These are phyloP conservation scores for Poecilus cupreus DNA, from an alignment of 2,888 invertebrate genomes.

Conservation along the genomic window DNA sequence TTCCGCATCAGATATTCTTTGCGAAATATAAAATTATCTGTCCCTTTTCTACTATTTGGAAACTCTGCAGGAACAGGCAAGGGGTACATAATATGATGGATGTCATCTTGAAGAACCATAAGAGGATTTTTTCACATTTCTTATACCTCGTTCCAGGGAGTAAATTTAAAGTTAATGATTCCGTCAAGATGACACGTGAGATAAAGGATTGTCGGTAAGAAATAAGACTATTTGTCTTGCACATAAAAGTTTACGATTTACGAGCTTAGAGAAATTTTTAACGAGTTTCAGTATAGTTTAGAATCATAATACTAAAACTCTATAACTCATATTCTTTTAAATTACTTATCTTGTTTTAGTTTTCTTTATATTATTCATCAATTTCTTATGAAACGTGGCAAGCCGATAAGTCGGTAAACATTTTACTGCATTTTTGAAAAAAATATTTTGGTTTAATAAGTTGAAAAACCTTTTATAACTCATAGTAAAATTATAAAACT, in stretches of 20 bases:
- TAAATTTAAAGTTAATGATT: conserved; percentile 30
- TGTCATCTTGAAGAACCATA: conserved; percentile 2
- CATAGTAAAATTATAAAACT: too few species aligned
- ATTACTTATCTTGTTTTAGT: not conserved
- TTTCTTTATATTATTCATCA: not conserved
- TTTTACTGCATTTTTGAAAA: too few species aligned
- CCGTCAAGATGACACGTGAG: not conserved
- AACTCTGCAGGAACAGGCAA: too few species aligned
- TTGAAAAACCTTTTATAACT: too few species aligned
- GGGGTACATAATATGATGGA: conserved; percentile 3
- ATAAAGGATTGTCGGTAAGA: not conserved
- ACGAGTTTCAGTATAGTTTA: conserved; percentile 1
- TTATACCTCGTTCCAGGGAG: not conserved
- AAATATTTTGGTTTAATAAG: too few species aligned
- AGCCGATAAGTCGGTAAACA: too few species aligned
- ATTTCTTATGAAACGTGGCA: not conserved
- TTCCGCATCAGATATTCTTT: conserved; percentile 6
- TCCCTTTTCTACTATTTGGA: not conserved
- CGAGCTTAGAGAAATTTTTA: not conserved
- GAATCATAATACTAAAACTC: not conserved
- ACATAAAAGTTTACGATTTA: conserved; percentile 19
- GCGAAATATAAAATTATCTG: conserved; percentile 21
- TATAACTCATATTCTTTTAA: not conserved
- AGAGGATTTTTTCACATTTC: not conserved
- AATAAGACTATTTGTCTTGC: not conserved